Evolutionary conservation across 2,888 invertebrate genomes (phyloP).

Genomic region (Drepana falcataria): DNA sequence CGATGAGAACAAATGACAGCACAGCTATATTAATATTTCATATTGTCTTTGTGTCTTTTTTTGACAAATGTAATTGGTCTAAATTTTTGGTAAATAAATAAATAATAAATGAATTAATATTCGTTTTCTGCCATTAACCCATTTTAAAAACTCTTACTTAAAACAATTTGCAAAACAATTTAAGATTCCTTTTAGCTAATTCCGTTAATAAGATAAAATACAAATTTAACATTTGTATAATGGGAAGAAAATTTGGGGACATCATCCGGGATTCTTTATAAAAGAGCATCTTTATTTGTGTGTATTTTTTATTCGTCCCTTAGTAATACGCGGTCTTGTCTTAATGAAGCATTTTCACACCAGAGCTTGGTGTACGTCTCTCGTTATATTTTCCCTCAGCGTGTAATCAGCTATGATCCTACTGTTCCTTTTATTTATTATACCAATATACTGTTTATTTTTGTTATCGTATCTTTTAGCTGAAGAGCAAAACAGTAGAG

Average conservation of each 20-base stretch:
- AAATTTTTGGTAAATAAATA: too few relatives aligned
- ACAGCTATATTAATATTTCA: too few relatives aligned
- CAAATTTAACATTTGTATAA: conserved; percentile 16
- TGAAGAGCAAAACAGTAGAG: not conserved
- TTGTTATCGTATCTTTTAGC: not conserved
- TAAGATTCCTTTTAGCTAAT: not conserved
- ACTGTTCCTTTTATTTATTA: conserved; percentile 2
- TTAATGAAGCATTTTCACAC: conserved; percentile 1
- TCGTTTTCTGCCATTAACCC: too few relatives aligned
- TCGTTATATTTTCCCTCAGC: not conserved
- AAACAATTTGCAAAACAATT: not conserved
- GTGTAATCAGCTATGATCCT: conserved; percentile 1
- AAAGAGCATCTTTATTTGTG: conserved; percentile 8
- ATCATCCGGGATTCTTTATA: conserved; percentile 11
- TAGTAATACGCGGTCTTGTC: not conserved
- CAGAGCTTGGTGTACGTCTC: not conserved
- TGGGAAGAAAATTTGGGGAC: conserved; percentile 16
- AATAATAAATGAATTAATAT: too few relatives aligned
- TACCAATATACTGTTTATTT: not conserved
- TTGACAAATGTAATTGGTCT: too few relatives aligned
- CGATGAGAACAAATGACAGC: too few relatives aligned
- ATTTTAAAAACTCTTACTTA: not conserved
- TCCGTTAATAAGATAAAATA: conserved; percentile 3
- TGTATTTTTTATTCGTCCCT: conserved; percentile 6
- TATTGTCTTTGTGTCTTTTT: too few relatives aligned